Base-by-base conservation (phyloP, 2,797 vertebrate genomes). In the Gymnodraco acuticeps region DNA sequence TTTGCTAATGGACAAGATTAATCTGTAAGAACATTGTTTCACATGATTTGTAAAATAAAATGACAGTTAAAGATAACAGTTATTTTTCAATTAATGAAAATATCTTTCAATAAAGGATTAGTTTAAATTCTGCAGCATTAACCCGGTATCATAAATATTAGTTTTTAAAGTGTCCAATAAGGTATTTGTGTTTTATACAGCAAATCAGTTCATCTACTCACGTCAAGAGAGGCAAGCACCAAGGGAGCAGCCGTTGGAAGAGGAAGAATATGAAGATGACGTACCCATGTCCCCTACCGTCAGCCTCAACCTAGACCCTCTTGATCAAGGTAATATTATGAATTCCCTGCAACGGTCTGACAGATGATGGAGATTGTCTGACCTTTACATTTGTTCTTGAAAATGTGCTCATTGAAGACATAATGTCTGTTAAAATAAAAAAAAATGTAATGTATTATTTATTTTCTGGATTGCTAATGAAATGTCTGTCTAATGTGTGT, bases 161-260 rank as follows among this genome's bases (percentile, higher is more conserved):
- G 48, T 6, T 61, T 61, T 59, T 6, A 20, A 17, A 56, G 17
- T 1, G 1, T 10, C 33, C 19, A 52, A 1, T 68, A 53, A 70
- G 3, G 58, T 45, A 67, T 60, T 19, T 82, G 17, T 83, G 70
- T 0, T 87, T 80, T 90, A 79, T 38, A 11, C 78, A 99, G 98
- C 98, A 75, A 98, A 98, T 92, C 97, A 99, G 31, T 99, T 99
- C 90, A 99, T 99, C 90, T 99, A 99, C 91, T 99, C 93, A 2
- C 96, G 95, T 72, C 95, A 95, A 89, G 96, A 97, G 64, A 95
- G 94, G 64, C 96, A 95, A 77, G 77, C 92, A 48, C 89, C 95
- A 5, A 94, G 89, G 76, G 94, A 94, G 73, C 96, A 97, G 65
- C 93, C 96, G 0, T 88, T 98, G 78, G 97, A 97, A 87, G 97